Base-by-base conservation (phyloP, 2,888 invertebrate species). In the Sesia bembeciformis region DNA sequence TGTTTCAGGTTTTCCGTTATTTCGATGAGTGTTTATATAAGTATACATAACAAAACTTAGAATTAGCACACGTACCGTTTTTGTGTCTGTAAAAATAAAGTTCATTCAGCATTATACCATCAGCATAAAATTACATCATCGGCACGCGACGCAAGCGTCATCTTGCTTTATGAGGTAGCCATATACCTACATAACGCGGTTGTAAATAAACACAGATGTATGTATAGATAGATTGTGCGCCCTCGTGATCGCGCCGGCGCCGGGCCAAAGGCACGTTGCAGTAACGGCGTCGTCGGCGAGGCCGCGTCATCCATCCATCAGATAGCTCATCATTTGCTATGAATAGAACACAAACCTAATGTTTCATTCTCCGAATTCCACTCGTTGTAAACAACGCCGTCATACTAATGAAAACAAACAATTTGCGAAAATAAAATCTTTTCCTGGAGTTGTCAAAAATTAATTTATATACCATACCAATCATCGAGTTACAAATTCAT, bases 281-380 rank as follows among this genome's bases (percentile, higher is more conserved):
- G 57, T 51, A 54, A 57, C 57, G 60, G 51, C 51, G 55, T 56
- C 70, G 68, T 64, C 75, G 71, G 67, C 80, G 82, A 81, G 80
- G 81, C 74, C 82, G 75, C 87, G 85, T 86, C 87, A 87, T 81
- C 73, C 76, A 84, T 83, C 84, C 80, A 81, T 84, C 84, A 81
- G 72, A 76, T 71, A 75, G 74, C 76, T 81, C 83, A 85, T 85
- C 86, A 82, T 77, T 61, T 57, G 72, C 84, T 81, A 84, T 72
- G 77, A 86, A 86, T 89, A 88, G 86, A 76, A 77, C 75, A 63
- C 66, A 63, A 67, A 70, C 71, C 70, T 81, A 79, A 69, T 75
- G 75, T 75, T 78, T 74, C 83, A 81, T 87, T 85, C 86, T 78
- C 71, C 64, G 81, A 81, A 87, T 86, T 78, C 80, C 79, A 64